Evolutionary conservation across 2,888 invertebrate species (phyloP), one percentile per base, ranked within the genome.

Genomic region (Oeneis ivallda): DNA sequence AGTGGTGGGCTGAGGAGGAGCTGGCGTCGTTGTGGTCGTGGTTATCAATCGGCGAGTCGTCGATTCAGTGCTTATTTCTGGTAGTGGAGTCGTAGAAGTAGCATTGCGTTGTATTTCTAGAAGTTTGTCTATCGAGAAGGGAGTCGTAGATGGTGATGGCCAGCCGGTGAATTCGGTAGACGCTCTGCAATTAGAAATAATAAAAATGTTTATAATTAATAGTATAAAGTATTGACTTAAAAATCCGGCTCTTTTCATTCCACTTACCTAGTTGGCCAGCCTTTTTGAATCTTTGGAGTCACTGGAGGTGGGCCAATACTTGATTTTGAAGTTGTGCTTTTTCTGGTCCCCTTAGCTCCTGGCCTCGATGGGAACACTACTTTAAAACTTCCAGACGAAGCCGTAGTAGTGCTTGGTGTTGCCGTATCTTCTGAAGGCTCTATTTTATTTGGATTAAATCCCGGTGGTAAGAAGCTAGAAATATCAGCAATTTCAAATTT

Each of bases 141-240:
- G 96, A 0, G 97, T 97, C 0, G 97, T 97, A 1, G 97, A 96
- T 7, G 96, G 95, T 0, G 96, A 96, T 11, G 97, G 97, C 97
- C 97, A 97, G 15, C 97, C 97, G 13, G 97, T 97, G 76, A 97
- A 97, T 83, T 96, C 97, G 17, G 97, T 97, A 9, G 96, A 96
- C 26, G 95, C 95, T 85, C 96, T 96, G 77, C 17, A 58, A 69
- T 63, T 32, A 32, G 15, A 58, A 43, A 32, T 19, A 11, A 13
- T 8, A 26, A 26, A 11, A 49, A 47, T 15, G 15, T 9, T 47
- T 17, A 47, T 54, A 3, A 53, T 3, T 34, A n/a, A 13, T 34
- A 54, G 10, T 37, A 8, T 54, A 37, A 19, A 41, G 6, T 8
- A 15, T n/a, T 34, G 13, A 5, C 17, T 10, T 11, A 50, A 26